phyloP scores from a whole-genome alignment of 2,797 vertebrate species.

The Clarias pachynema region DNA sequence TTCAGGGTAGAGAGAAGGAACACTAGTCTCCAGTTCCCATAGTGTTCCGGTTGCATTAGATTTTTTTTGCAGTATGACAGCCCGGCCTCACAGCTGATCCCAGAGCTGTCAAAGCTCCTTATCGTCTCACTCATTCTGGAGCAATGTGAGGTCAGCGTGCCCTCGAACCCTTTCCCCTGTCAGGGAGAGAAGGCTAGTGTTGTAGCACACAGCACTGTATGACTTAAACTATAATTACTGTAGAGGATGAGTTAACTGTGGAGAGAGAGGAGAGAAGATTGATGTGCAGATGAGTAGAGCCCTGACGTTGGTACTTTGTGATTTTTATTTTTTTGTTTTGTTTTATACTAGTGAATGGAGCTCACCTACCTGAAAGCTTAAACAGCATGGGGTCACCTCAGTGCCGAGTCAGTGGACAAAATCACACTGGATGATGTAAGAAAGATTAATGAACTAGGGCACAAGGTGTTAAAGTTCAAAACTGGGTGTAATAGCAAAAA shows the following conservation, averaged over 20 bases:
- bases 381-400: conserved; percentile 41
- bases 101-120: conserved; percentile 52
- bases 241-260: conserved; percentile 44
- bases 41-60: conserved; percentile 56
- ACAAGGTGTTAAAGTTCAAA: conserved; percentile 30
- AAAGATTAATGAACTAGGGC: conserved; percentile 35
- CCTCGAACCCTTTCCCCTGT: conserved; percentile 43
- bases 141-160: conserved; percentile 45
- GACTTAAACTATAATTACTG: conserved; percentile 48
- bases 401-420: conserved; percentile 34
- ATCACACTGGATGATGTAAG: conserved; percentile 37
- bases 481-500: not conserved
- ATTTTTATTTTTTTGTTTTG: conserved; percentile 12
- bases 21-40: conserved; percentile 46
- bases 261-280: conserved; percentile 11
- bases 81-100: conserved; percentile 56
- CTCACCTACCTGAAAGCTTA: conserved; percentile 29
- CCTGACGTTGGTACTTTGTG: not conserved
- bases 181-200: conserved; percentile 35
- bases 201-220: conserved; percentile 32
- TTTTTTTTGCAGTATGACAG: conserved; percentile 47
- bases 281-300: conserved; percentile 14
- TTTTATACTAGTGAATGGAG: conserved; percentile 28
- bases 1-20: conserved; percentile 31
- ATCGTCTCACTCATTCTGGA: conserved; percentile 43